Percentiles rank a stretch among this genome's conserved stretches.
Evolutionary conservation across 2,113 vertebrate genomes (phyloP).

Genomic region (Balaeniceps rex): DNA sequence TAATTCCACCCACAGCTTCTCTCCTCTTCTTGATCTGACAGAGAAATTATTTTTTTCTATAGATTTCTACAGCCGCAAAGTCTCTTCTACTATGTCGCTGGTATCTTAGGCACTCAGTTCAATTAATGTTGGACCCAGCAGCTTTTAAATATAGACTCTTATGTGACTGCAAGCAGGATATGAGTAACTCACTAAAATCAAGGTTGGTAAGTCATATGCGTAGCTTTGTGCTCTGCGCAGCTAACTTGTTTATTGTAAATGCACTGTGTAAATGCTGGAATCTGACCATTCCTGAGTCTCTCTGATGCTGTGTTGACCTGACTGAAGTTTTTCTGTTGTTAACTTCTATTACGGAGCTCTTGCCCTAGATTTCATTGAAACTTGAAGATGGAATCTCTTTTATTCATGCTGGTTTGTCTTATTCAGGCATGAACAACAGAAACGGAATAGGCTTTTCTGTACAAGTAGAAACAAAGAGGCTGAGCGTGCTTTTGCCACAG

Average conservation of each 20-base stretch:
- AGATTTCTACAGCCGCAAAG: background rate
- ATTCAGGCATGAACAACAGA: background rate
- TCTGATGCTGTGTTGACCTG: background rate
- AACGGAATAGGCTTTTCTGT: background rate
- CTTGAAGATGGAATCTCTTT: background rate
- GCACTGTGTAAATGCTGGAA: background rate
- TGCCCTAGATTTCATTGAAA: background rate
- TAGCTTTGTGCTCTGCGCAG: background rate
- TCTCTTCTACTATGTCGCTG: background rate
- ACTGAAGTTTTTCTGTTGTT: background rate
- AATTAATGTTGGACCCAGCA: background rate
- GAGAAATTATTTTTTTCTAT: background rate
- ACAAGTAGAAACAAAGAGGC: background rate
- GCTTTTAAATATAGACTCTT: background rate
- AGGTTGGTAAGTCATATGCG: background rate
- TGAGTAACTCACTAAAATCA: background rate
- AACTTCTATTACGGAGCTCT: background rate
- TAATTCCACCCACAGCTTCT: slow-evolving; percentile 37
- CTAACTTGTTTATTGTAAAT: background rate
- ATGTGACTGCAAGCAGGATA: background rate
- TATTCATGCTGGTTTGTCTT: background rate
- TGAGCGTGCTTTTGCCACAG: background rate
- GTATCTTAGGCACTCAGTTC: background rate
- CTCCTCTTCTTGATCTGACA: slow-evolving; percentile 5
- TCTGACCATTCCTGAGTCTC: background rate